Evolutionary conservation across 2,888 invertebrate species (phyloP), one percentile per base, ranked within the genome.

Genomic region (Harmothoe impar): DNA sequence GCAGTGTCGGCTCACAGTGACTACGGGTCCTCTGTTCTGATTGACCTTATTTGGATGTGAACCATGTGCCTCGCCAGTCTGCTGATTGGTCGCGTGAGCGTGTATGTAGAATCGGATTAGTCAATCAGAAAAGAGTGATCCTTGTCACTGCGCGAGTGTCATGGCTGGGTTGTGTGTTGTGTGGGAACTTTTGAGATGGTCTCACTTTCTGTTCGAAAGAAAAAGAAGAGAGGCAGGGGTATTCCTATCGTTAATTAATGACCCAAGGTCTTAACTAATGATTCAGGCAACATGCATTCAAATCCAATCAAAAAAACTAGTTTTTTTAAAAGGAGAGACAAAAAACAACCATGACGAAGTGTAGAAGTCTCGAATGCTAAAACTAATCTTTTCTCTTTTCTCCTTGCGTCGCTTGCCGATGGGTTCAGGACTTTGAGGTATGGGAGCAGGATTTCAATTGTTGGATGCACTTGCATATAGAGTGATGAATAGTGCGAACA

Each of bases 361-460:
- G 56, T 86, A 86, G 86, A 81, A 81, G 81, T 81, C 81, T 86
- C 86, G 17, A 68, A 29, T 89, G 23, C 89, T 89, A 89, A 89
- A 89, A 62, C 89, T 89, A 90, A 90, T 62, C 62, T 90, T 88
- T 88, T 90, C 90, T 90, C 90, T 86, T 90, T 86, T 72, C 72
- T 90, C 90, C 72, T 54, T 77, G 88, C 90, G 77, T 72, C 78
- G 86, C 86, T 52, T 88, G 33, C 90, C 33, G 89, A 89, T 90
- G 90, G 90, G 85, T 90, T 86, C 97, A 97, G 98, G 98, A 98
- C 97, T 98, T 98, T 97, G 98, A 98, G 98, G 98, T 98, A 98
- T 97, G 81, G 77, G 89, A 91, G 91, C 72, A 86, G 86, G 86
- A 25, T 86, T 86, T 86, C 29, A 86, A 54, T 56, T 84, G 54